Base-by-base conservation (phyloP, 1,140 invertebrate species). In the Leguminivora glycinivorella region DNA sequence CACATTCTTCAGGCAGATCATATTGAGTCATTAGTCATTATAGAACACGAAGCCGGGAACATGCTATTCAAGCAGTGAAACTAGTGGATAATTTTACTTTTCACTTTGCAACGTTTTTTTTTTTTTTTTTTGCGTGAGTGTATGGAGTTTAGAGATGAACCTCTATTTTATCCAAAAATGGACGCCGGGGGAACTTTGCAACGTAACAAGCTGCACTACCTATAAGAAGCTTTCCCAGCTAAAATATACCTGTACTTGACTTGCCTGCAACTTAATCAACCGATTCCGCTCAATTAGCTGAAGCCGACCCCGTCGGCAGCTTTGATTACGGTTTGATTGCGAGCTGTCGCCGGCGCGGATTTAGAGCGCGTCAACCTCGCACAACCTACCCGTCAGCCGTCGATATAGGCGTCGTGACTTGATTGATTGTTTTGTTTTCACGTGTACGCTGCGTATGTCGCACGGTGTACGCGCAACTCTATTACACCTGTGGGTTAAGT, bases 251-350 rank as follows among this genome's bases (percentile, higher is more conserved):
- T 31, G 17, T 5, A 68, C 25, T 68, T 10, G 17, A 56, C 34
- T 58, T 24, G 63, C 56, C 70, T 67, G 26, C 43, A 24, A 60
- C 69, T 74, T 40, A 56, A 70, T 71, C 72, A 67, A 70, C 66
- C 76, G 78, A 82, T 86, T 85, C 84, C 82, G 82, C 80, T 81
- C 85, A 88, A 88, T 88, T 86, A 85, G 80, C 73, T 73, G 70
- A 68, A 70, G 34, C 69, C 76, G 74, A 76, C 66, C 75, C 66
- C 71, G 80, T 76, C 83, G 80, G 78, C 74, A 75, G 85, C 81
- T 84, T 85, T 85, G 84, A 86, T 88, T 88, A 84, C 84, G 84
- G 76, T 85, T 81, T 82, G 80, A 80, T 80, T 80, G 74, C 75
- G 70, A 72, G 70, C 79, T 80, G 82, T 83, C 83, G 83, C 77